These are phyloP conservation scores for Luscinia luscinia DNA, from an alignment of 2,797 vertebrate genomes.

Conservation along the genomic window DNA sequence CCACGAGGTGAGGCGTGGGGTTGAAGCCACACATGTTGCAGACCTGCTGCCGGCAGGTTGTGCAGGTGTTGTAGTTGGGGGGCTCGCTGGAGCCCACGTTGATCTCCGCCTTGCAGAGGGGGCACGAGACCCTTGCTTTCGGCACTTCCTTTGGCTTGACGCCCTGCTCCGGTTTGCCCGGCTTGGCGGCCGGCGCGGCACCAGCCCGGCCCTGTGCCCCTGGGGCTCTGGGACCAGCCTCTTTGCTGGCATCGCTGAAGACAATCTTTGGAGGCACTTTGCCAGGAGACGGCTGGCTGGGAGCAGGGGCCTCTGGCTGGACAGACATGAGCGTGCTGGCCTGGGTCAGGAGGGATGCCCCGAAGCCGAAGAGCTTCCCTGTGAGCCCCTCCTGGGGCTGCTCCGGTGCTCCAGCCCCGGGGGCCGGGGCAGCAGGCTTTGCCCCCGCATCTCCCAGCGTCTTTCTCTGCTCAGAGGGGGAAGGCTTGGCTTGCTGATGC, in stretches of 20 bases:
- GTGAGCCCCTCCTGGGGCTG: slow-evolving; percentile 94
- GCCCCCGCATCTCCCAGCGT: slow-evolving; percentile 83
- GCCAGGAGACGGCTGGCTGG: slow-evolving; percentile 85
- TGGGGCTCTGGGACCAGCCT: slow-evolving; percentile 80
- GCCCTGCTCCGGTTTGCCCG: slow-evolving; percentile 71
- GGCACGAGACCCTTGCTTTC: slow-evolving; percentile 87
- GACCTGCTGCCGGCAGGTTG: slow-evolving; percentile 92
- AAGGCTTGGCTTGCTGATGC: slow-evolving; percentile 82
- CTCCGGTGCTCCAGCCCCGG: slow-evolving; percentile 82
- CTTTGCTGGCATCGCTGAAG: slow-evolving; percentile 87
- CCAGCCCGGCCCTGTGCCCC: slow-evolving; percentile 68
- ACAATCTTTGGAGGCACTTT: slow-evolving; percentile 88
- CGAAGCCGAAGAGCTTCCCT: slow-evolving; percentile 96
- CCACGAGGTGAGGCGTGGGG: slow-evolving; percentile 93
- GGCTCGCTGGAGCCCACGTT: slow-evolving; percentile 85
- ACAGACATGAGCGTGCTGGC: slow-evolving; percentile 95
- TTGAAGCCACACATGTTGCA: slow-evolving; percentile 99
- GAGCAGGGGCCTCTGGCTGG: slow-evolving; percentile 86
- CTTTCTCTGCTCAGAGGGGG: slow-evolving; percentile 84
- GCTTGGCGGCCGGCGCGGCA: slow-evolving; percentile 52
- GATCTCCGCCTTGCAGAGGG: slow-evolving; percentile 94
- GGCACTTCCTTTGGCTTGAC: slow-evolving; percentile 87
- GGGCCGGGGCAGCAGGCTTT: slow-evolving; percentile 76
- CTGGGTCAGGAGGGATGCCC: slow-evolving; percentile 95
- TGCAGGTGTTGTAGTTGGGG: slow-evolving; percentile 96